Base-by-base conservation (phyloP, 2,797 vertebrate genomes). In the Lerista edwardsae region DNA sequence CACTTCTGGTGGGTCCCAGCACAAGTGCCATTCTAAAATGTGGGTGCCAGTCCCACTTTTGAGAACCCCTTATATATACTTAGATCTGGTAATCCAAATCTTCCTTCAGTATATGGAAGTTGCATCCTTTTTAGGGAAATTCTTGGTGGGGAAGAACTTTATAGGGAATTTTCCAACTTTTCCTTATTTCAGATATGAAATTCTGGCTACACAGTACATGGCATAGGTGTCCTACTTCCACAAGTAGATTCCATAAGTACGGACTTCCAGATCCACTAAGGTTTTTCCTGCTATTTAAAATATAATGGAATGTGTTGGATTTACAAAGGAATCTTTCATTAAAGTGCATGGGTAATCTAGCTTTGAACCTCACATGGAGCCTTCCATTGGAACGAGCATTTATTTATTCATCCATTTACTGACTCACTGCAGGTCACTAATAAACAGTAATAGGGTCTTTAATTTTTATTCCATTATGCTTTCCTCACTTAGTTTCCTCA, bases 361-460 rank as follows among this genome's bases (percentile, higher is more conserved):
- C 41, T 55, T 55, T 51, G 29, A 34, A 11, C 27, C 29, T 44
- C 27, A 64, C 41, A n/a, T 44, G 76, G 17, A 64, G 29, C 36
- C 29, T 31, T n/a, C 41, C 29, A 19, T 78, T 41, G 27, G 14
- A 90, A 73, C n/a, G n/a, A 39, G 68, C 84, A 72, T 27, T 25
- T n/a, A 29, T 80, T 92, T 88, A 84, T 91, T 88, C 8, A 25
- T 61, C 91, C 76, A 59, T 79, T 92, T 87, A 84, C 90, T 88
- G 6, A 25, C 6, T 92, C 76, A 59, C 9, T 0, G 88, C 72
- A n/a, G 85, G 34, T 0, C 0, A 71, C 36, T 82, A 78, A 81
- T 64, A 86, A 36, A 69, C 51, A 74, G 14, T 59, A 31, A 36
- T 83, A 86, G 82, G 64, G 76, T 83, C 51, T 86, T 86, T 80